Base-by-base conservation (phyloP, 2,888 invertebrate species). In the Rotaria macrura region DNA sequence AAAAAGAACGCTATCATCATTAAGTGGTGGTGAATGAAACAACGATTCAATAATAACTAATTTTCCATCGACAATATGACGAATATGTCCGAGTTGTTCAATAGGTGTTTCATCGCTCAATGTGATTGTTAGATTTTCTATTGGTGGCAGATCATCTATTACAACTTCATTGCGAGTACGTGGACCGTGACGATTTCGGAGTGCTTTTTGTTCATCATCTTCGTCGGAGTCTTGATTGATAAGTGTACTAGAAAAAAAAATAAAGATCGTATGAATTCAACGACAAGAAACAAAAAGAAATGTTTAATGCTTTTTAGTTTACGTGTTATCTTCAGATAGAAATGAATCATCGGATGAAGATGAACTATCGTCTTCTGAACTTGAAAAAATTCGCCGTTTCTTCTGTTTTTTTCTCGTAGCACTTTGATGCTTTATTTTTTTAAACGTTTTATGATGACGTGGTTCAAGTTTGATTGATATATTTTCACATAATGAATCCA, bases 1-100 rank as follows among this genome's bases (percentile, higher is more conserved):
- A 34, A 86, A 86, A 10, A 86, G 47, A 57, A 74, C 79, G 34
- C 55, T 86, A 79, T 85, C 85, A 79, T 86, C 86, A 49, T 86
- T 85, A 20, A 86, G 23, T 54, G 84, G 52, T 47, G 84, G 74
- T 34, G 84, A 57, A 29, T 85, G 54, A 47, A 65, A 10, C 17
- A 79, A 23, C 25, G 85, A 84, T 79, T 85, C 74, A n/a, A 85
- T 79, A n/a, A 86, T 79, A n/a, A 86, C 38, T 34, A 85, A 29
- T 43, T 86, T 85, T 23, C 83, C 83, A 49, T 86, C 86, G 5
- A 86, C 55, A 57, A 79, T 85, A 34, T 85, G 85, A 38, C 83
- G 65, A 23, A 86, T 65, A 79, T 85, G n/a, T 40, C 86, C 86
- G 23, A 86, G 49, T 49, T 38, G 38, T 83, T 83, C 83, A 40